Percentiles rank a stretch among this genome's conserved stretches.
Evolutionary conservation across 2,888 invertebrate genomes (phyloP).

Genomic region (Venustoraphidia nigricollis): DNA sequence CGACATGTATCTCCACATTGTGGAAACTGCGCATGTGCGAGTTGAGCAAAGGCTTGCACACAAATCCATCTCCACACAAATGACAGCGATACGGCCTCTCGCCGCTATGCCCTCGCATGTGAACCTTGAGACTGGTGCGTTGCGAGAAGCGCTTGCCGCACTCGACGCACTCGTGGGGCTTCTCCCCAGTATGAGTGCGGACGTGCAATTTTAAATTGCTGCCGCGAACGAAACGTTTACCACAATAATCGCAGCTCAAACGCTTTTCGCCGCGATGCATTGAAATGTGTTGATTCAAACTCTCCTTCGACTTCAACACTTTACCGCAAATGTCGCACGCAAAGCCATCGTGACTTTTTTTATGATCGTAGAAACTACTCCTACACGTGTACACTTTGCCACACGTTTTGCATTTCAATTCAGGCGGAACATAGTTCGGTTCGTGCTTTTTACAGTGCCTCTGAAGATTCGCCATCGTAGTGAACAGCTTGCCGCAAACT

Average conservation of each 20-base stretch:
- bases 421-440: neutral
- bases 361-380: too few relatives aligned
- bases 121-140: slow-evolving; percentile 10
- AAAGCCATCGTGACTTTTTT: too few relatives aligned
- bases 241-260: slow-evolving; percentile 24
- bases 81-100: slow-evolving; percentile 1
- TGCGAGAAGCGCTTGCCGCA: slow-evolving; percentile 7
- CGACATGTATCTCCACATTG: too few relatives aligned
- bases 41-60: too few relatives aligned
- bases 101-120: slow-evolving; percentile 12
- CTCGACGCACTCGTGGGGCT: slow-evolving; percentile 7
- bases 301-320: slow-evolving; percentile 18
- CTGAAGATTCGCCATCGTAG: slow-evolving; percentile 5
- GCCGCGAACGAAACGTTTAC: slow-evolving; percentile 16
- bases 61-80: slow-evolving; percentile 9
- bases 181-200: slow-evolving; percentile 17
- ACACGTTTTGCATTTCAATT: too few relatives aligned
- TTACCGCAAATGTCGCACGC: slow-evolving; percentile 17
- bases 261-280: slow-evolving; percentile 25
- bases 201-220: slow-evolving; percentile 8
- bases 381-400: too few relatives aligned
- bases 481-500: slow-evolving; percentile 9
- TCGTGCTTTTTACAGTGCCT: slow-evolving; percentile 12
- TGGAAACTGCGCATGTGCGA: too few relatives aligned
- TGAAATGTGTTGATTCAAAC: slow-evolving; percentile 18